Conservation (phyloP, 2,888 invertebrate genomes). For the Rapana venosa region DNA sequence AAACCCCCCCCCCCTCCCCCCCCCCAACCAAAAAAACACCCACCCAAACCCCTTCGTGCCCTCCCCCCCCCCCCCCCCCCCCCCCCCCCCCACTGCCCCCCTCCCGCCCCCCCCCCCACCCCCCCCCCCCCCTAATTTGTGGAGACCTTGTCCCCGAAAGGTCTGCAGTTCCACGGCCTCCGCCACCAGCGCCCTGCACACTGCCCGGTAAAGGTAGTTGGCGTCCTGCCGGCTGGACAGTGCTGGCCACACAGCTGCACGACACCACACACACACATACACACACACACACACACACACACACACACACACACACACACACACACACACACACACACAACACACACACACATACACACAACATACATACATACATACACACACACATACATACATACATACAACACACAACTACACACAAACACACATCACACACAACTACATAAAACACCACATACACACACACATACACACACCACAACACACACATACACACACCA, state of each 20-base stretch:
- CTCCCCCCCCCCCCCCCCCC: background rate
- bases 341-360: no score
- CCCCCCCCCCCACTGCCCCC: background rate
- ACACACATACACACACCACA: no score
- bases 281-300: background rate
- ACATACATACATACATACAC: no score
- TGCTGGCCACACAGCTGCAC: constrained; percentile 73
- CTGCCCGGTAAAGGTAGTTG: constrained; percentile 91
- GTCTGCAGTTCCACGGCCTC: constrained; percentile 93
- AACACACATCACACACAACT: no score
- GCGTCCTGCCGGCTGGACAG: constrained; percentile 79
- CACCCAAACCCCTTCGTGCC: background rate
- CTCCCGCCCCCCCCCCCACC: background rate
- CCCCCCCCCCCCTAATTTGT: constrained; percentile 74
- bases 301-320: no score
- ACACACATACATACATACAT: no score
- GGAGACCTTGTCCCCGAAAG: constrained; percentile 91
- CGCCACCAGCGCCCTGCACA: constrained; percentile 93
- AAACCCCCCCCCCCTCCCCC: background rate
- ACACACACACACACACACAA: no score
- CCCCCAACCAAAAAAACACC: background rate
- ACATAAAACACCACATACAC: no score
- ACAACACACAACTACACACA: no score
- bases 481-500: no score
- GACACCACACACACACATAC: constrained; percentile 34